Conservation (phyloP, 2,113 vertebrate species). For the Trochalopteron elliotii region DNA sequence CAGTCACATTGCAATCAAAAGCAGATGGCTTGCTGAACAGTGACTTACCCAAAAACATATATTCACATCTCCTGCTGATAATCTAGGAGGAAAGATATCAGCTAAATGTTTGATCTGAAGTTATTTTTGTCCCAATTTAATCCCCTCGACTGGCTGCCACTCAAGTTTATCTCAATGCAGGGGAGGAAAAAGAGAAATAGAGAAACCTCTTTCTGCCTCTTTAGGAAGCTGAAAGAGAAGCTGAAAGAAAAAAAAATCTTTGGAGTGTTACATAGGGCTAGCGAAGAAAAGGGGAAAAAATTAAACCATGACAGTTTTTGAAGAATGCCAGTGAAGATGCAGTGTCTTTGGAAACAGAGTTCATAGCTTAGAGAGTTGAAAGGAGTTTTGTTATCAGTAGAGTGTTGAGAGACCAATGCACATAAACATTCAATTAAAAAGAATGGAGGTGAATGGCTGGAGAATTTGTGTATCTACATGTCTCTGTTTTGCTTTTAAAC, state of each 20-base stretch:
- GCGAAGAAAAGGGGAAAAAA: background rate
- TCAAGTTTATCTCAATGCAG: background rate
- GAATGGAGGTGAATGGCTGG: background rate
- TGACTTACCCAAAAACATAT: background rate
- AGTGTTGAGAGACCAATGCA: background rate
- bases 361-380: slow-evolving; percentile 12
- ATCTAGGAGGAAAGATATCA: background rate
- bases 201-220: slow-evolving; percentile 9
- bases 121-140: slow-evolving; percentile 43
- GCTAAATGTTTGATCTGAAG: slow-evolving; percentile 29
- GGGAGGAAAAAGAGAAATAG: background rate
- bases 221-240: slow-evolving; percentile 13
- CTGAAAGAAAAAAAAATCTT: too few relatives aligned
- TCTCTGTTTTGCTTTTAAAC: background rate
- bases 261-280: background rate
- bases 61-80: slow-evolving; percentile 11
- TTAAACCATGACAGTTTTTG: background rate
- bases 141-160: background rate
- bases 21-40: background rate
- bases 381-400: background rate
- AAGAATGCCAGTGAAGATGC: slow-evolving; percentile 14
- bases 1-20: slow-evolving; percentile 6
- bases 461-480: background rate
- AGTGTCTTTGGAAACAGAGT: slow-evolving; percentile 17
- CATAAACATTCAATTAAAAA: background rate